Percentiles rank a stretch among this genome's conserved stretches.
phyloP scores from a whole-genome alignment of 2,113 vertebrate species.

The Callipepla californica region DNA sequence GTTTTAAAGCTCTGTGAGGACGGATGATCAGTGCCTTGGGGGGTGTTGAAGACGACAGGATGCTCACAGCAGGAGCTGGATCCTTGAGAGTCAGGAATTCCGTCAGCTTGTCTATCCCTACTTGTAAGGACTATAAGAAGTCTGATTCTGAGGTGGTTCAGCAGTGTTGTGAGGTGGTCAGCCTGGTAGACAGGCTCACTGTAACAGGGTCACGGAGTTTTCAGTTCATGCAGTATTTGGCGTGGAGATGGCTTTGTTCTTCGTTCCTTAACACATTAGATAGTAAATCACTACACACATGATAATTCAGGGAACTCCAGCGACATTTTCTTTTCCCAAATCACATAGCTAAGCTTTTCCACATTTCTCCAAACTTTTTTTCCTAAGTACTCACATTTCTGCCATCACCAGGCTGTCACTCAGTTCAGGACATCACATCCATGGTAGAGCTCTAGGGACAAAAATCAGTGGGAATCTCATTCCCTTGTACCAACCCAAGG shows the following conservation, averaged over 20 bases:
- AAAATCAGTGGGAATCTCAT: not conserved
- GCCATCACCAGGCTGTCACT: not conserved
- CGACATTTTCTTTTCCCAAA: not conserved
- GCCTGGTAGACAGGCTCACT: not conserved
- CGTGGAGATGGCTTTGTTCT: not conserved
- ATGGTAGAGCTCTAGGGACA: not conserved
- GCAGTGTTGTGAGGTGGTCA: too few relatives aligned
- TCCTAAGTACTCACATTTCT: not conserved
- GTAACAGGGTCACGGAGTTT: not conserved
- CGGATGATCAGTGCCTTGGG: rapidly evolving
- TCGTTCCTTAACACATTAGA: not conserved
- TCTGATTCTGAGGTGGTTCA: not conserved
- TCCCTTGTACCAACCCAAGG: not conserved
- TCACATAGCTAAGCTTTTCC: not conserved
- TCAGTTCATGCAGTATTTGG: not conserved
- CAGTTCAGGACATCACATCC: not conserved
- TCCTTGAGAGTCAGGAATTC: not conserved
- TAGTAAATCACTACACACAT: not conserved
- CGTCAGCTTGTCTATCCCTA: not conserved
- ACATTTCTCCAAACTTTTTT: not conserved
- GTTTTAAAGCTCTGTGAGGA: constrained; percentile 18
- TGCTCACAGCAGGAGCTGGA: not conserved
- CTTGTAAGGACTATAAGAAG: not conserved
- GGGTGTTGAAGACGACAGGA: not conserved
- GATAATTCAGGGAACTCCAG: not conserved